Base-by-base conservation (phyloP, 2,888 invertebrate genomes). In the Drosophila seclusa region DNA sequence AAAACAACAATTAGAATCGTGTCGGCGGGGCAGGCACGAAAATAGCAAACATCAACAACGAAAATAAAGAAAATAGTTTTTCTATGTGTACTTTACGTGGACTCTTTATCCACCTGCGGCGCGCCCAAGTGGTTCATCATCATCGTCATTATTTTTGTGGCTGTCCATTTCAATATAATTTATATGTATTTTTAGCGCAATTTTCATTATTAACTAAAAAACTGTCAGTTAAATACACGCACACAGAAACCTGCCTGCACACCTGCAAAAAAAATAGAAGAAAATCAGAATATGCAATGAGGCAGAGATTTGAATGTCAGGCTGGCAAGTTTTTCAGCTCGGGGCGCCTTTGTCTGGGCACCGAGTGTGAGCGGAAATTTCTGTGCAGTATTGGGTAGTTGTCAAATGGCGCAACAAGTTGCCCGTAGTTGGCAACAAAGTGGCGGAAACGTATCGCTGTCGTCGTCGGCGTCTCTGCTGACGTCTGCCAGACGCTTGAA, bases 371-470 rank as follows among this genome's bases (percentile, higher is more conserved):
- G 69, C 89, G 89, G 85, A 85, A 87, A 87, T 85, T 80, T 82
- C 72, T 72, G 63, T 78, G 59, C 65, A 73, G 59, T 71, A 76
- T 69, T 84, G 71, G 68, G 76, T 72, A 80, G 82, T 76, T 85
- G 87, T 82, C 82, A 87, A 69, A 61, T 34, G 57, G 63, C 57
- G 88, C 84, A 84, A 84, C 84, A 84, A 84, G 84, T 84, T 88
- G 88, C 81, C 65, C 59, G 42, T 16, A 21, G 57, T 21, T 31
- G 57, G 78, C 71, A 82, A 86, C 87, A 89, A 89, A 86, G 82
- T 86, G 83, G 88, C 87, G 87, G 87, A 87, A 87, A 82, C 90
- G 86, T 89, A 88, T 82, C 80, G 82, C 73, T 73, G 87, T 76
- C 78, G 40, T 11, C 13, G 73, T 62, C 70, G 78, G 13, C 70